These are phyloP conservation scores for Sebastes ruberrimus DNA, from an alignment of 2,797 vertebrate genomes.

Conservation along the genomic window DNA sequence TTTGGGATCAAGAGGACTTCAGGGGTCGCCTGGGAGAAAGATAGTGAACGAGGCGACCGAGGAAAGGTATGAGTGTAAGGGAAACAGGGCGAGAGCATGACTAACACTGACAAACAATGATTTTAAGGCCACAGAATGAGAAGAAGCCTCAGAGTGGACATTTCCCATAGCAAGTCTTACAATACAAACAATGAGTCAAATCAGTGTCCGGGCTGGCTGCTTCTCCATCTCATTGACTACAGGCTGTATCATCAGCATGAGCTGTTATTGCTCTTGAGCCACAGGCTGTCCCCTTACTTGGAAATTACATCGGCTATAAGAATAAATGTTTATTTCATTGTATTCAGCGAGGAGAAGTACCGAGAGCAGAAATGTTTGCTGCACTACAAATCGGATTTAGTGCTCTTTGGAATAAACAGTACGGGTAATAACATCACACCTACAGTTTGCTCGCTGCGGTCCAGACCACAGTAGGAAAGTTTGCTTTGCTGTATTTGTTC, in stretches of 20 bases:
- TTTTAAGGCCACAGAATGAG: constrained; percentile 56
- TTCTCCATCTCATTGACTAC: constrained; percentile 58
- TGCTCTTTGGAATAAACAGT: constrained; percentile 13
- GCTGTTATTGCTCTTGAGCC: constrained; percentile 49
- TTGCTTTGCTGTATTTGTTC: constrained; percentile 25
- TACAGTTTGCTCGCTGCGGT: background rate
- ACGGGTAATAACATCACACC: background rate
- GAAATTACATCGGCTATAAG: constrained; percentile 35
- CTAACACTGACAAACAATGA: constrained; percentile 63
- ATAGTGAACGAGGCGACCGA: constrained; percentile 31
- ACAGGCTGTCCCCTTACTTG: constrained; percentile 26
- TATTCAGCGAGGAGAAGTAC: constrained; percentile 4
- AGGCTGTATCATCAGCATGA: constrained; percentile 54
- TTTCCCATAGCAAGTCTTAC: constrained; percentile 73
- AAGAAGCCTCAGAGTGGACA: constrained; percentile 65
- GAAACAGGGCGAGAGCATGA: constrained; percentile 55
- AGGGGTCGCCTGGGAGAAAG: constrained; percentile 71
- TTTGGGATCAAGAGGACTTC: constrained; percentile 70
- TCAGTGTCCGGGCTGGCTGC: constrained; percentile 38
- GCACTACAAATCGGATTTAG: background rate
- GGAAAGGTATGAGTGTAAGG: constrained; percentile 48
- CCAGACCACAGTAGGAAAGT: constrained; percentile 10
- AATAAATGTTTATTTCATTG: constrained; percentile 29
- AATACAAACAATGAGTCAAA: constrained; percentile 69
- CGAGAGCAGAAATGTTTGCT: constrained; percentile 3